Evolutionary conservation across 1,140 invertebrate genomes (phyloP).

Genomic region (Drosophila nasuta): DNA sequence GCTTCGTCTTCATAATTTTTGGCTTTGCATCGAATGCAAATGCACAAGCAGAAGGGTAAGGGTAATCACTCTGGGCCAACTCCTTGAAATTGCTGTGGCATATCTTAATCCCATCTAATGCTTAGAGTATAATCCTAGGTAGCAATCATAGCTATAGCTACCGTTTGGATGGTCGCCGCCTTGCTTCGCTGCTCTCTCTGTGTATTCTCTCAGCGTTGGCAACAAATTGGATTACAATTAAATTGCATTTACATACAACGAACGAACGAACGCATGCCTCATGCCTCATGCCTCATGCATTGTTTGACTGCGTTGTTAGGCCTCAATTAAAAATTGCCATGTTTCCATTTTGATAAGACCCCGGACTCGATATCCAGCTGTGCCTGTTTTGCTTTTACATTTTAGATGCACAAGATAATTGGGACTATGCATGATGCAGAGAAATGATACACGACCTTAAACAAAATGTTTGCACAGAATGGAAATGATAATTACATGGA

Average conservation of each 20-base stretch:
- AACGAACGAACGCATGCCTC: constrained; percentile 14
- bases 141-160: constrained; percentile 54
- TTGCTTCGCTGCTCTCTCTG: constrained; percentile 17
- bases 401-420: constrained; percentile 62
- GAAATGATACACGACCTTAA: too few species aligned
- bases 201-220: constrained; percentile 38
- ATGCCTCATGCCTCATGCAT: constrained; percentile 35
- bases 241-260: constrained; percentile 75
- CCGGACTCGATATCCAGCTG: constrained; percentile 62
- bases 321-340: constrained; percentile 69
- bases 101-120: constrained; percentile 81
- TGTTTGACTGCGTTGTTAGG: constrained; percentile 44
- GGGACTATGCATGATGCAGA: constrained; percentile 17
- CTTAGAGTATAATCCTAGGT: constrained; percentile 51
- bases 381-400: constrained; percentile 28
- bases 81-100: constrained; percentile 25
- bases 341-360: constrained; percentile 64
- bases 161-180: constrained; percentile 32
- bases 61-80: constrained; percentile 8
- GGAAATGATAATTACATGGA: not conserved
- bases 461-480: too few species aligned
- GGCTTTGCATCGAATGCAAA: constrained; percentile 13
- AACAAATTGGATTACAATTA: constrained; percentile 83
- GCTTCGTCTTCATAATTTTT: constrained; percentile 46
- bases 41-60: constrained; percentile 53